Evolutionary conservation across 30 jellyfish, hydroid and myxozoan genomes (phyloP).

Genomic region (Catostylus mosaicus): DNA sequence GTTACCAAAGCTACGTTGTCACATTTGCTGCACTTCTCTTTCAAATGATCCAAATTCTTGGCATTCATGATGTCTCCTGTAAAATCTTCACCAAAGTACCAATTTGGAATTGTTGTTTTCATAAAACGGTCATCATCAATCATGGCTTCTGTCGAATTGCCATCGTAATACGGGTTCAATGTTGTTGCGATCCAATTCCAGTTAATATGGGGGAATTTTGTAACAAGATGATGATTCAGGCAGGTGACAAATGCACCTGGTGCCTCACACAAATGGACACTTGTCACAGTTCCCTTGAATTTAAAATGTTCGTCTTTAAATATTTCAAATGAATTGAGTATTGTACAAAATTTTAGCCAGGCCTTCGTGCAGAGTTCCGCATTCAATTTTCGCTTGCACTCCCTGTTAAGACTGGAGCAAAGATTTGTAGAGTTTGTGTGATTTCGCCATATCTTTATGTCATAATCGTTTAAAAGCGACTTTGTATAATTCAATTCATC

Average conservation of each 20-base stretch:
- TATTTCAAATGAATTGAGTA: constrained; percentile 70
- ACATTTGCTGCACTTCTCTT: constrained; percentile 8
- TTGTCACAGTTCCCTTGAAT: constrained; percentile 1
- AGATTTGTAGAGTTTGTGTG: constrained; percentile 81
- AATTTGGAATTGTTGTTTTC: constrained; percentile 63
- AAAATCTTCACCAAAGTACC: constrained; percentile 94
- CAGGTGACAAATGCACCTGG: constrained; percentile 99
- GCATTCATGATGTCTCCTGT: constrained; percentile 79
- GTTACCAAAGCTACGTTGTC: constrained; percentile 46
- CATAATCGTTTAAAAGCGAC: constrained; percentile 74
- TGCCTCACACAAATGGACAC: constrained; percentile 97
- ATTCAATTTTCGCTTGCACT: constrained; percentile 42
- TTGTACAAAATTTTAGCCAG: constrained; percentile 94
- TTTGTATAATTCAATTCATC: constrained; percentile 76
- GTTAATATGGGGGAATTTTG: constrained; percentile 31
- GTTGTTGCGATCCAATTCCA: constrained; percentile 94
- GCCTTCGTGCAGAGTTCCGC: constrained; percentile 98
- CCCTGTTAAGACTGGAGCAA: constrained; percentile 56
- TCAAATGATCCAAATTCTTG: constrained; percentile 42
- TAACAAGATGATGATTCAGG: constrained; percentile 80
- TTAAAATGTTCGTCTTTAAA: neutral
- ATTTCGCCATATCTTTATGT: constrained; percentile 77
- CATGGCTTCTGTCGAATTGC: constrained; percentile 78
- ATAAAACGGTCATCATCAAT: constrained; percentile 88
- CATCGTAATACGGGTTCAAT: constrained; percentile 95